Evolutionary conservation across 2,888 invertebrate genomes (phyloP).

Genomic region (Alloplasta piceator): DNA sequence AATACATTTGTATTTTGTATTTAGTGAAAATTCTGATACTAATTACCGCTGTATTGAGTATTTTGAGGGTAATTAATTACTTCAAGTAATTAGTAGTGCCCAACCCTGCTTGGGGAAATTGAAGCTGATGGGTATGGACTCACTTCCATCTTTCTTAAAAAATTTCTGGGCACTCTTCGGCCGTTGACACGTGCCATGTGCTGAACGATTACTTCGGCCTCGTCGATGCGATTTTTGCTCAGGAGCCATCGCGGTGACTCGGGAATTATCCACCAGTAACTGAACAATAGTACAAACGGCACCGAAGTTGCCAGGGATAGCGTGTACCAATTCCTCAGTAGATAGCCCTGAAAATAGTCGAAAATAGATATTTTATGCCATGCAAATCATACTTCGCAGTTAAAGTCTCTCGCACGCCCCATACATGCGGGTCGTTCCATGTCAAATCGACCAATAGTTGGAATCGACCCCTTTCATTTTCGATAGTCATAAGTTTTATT

Average conservation of each 20-base stretch:
- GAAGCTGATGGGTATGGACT: no score
- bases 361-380: no score
- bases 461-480: no score
- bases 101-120: no score
- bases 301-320: conserved; percentile 87
- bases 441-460: no score
- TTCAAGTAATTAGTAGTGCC: no score
- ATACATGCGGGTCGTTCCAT: no score
- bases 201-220: conserved; percentile 87
- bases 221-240: conserved; percentile 87
- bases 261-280: conserved; percentile 88
- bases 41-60: no score
- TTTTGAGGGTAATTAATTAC: no score
- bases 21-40: no score
- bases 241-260: conserved; percentile 90
- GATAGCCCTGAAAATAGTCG: conserved; percentile 82
- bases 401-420: not conserved
- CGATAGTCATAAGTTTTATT: no score
- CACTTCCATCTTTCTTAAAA: conserved; percentile 87
- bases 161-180: conserved; percentile 85
- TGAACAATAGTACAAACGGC: conserved; percentile 86
- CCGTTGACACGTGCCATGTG: conserved; percentile 87
- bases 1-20: no score
- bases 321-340: conserved; percentile 86
- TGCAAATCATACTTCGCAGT: not conserved